Evolutionary conservation across 2,113 vertebrate species (phyloP).

Genomic region (Ursus arctos): DNA sequence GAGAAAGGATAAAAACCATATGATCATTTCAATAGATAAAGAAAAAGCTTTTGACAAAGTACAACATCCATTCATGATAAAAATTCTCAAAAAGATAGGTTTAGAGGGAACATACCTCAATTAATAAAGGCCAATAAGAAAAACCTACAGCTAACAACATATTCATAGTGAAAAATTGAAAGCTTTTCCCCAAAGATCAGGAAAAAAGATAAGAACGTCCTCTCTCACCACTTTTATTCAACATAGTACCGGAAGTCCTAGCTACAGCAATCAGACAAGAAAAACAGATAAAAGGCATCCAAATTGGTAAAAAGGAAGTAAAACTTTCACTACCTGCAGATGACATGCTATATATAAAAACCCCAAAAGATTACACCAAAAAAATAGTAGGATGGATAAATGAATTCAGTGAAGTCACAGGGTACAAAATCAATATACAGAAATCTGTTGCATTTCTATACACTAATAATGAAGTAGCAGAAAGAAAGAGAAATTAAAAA

Average conservation of each 20-base stretch:
- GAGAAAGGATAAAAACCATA: not conserved
- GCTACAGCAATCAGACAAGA: not conserved
- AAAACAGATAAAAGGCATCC: not conserved
- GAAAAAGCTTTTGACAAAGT: not conserved
- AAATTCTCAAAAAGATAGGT: not conserved
- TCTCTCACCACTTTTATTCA: not conserved
- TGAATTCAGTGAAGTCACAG: not conserved
- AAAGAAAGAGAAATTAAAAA: not conserved
- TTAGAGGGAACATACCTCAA: not conserved
- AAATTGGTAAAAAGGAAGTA: not conserved
- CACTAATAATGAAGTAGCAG: not conserved
- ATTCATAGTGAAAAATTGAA: not conserved
- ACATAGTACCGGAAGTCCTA: not conserved
- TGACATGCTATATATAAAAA: not conserved
- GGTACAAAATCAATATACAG: not conserved
- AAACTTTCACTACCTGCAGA: not conserved
- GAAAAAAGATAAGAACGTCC: not conserved
- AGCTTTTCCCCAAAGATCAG: not conserved
- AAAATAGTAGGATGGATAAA: not conserved
- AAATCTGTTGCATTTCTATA: not conserved
- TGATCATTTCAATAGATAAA: not conserved
- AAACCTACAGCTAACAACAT: not conserved
- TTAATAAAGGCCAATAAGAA: not conserved
- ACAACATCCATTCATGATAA: not conserved
- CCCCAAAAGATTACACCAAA: not conserved